These are phyloP conservation scores for Semicossyphus pulcher DNA, from an alignment of 2,113 vertebrate genomes.

Conservation along the genomic window DNA sequence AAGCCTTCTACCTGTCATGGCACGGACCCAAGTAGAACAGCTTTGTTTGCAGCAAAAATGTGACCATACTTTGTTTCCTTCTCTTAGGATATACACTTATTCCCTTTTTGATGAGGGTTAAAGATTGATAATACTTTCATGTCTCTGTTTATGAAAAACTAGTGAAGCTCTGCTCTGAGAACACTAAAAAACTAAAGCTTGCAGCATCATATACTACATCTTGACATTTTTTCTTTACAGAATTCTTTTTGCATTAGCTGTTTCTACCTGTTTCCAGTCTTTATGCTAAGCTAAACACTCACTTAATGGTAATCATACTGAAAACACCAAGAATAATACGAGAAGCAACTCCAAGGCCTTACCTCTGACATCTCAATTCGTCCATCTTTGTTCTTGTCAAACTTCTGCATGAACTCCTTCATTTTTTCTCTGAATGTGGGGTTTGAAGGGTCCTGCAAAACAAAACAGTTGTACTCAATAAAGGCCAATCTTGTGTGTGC, in stretches of 20 bases:
- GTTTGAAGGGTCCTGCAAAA: constrained; percentile 86
- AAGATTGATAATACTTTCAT: background rate
- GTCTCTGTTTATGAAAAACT: background rate
- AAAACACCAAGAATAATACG: too few relatives aligned
- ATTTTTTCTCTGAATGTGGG: constrained; percentile 91
- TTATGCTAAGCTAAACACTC: background rate
- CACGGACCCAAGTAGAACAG: background rate
- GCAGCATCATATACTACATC: too few relatives aligned
- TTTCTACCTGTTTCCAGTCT: background rate
- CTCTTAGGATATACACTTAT: background rate
- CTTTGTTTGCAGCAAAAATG: background rate
- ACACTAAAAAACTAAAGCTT: too few relatives aligned
- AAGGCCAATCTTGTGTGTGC: background rate
- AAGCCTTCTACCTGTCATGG: background rate
- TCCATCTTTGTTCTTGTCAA: constrained; percentile 95
- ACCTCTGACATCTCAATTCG: constrained; percentile 99
- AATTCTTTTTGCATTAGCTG: background rate
- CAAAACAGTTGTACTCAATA: background rate
- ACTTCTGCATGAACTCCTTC: constrained; percentile 98
- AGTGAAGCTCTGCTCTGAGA: background rate
- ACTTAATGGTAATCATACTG: too few relatives aligned
- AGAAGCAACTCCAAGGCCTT: constrained; percentile 44
- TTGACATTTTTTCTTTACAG: background rate
- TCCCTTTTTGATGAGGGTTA: background rate
- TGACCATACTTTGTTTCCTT: background rate